phyloP scores from a whole-genome alignment of 2,113 vertebrate species.

The Trachemys scripta region DNA sequence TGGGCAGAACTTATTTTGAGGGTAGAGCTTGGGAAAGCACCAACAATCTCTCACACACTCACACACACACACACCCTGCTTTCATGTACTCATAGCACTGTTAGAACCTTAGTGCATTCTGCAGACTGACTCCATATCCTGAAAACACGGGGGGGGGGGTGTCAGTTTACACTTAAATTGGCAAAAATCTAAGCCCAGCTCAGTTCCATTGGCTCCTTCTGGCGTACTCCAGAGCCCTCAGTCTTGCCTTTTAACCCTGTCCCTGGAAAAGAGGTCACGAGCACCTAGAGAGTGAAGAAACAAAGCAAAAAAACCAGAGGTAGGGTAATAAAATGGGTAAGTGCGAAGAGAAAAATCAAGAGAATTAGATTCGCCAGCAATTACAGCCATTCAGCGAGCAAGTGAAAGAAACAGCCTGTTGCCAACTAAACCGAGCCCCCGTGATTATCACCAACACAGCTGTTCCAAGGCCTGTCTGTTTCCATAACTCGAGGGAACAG shows the following conservation, averaged over 20 bases:
- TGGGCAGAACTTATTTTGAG: not conserved
- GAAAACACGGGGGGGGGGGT: not conserved
- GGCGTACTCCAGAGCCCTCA: rapidly evolving
- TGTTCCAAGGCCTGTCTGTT: not conserved
- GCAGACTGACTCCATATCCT: not conserved
- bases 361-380: not conserved
- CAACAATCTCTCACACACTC: not conserved
- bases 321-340: not conserved
- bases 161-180: not conserved
- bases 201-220: not conserved
- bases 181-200: not conserved
- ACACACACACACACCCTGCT: not conserved
- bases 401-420: not conserved
- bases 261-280: not conserved
- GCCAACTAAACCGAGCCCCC: not conserved
- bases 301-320: rapidly evolving
- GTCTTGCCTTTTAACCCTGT: not conserved
- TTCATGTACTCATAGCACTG: not conserved
- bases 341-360: not conserved
- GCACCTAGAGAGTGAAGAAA: not conserved
- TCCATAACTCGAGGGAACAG: slow-evolving; percentile 15
- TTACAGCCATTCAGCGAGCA: not conserved
- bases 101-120: not conserved
- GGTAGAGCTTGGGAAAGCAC: not conserved
- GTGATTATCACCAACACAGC: not conserved